phyloP scores from a whole-genome alignment of 2,113 vertebrate species.

The Microcebus murinus region DNA sequence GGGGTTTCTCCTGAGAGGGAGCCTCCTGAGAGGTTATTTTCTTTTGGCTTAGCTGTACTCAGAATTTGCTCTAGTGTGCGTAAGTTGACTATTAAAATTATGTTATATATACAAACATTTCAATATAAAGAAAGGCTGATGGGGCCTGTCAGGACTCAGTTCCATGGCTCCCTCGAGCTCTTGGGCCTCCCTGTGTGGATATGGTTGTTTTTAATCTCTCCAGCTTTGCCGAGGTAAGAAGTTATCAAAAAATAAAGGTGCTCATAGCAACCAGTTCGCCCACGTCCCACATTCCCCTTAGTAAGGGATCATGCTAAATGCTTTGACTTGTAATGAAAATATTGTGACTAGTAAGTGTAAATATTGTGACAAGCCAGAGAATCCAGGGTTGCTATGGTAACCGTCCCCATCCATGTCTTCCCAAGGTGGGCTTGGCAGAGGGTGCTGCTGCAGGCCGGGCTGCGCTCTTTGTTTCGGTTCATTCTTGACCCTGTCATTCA shows the following conservation, averaged over 20 bases:
- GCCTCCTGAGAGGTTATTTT: not conserved
- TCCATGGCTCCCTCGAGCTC: not conserved
- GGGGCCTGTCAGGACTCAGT: not conserved
- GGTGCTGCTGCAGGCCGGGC: not conserved
- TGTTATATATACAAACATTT: not conserved
- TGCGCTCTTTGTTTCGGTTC: not conserved
- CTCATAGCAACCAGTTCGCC: slow-evolving; percentile 15
- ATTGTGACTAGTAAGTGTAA: slow-evolving; percentile 63
- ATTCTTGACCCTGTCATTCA: not conserved
- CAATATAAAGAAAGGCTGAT: not conserved
- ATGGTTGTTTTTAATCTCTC: slow-evolving; percentile 40
- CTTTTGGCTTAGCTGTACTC: not conserved
- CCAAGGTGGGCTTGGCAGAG: not conserved
- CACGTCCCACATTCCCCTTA: not conserved
- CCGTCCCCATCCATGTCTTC: not conserved
- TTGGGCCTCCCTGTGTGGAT: not conserved
- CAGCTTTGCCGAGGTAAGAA: not conserved
- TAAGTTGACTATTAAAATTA: not conserved
- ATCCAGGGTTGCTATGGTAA: slow-evolving; percentile 65
- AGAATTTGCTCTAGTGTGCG: not conserved
- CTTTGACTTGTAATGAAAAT: slow-evolving; percentile 68
- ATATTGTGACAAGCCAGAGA: slow-evolving; percentile 63
- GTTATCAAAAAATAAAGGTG: slow-evolving; percentile 42
- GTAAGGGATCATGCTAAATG: slow-evolving; percentile 51
- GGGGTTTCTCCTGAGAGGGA: not conserved